phyloP scores from a whole-genome alignment of 2,888 invertebrate species.

The Ditylenchus weischeri region DNA sequence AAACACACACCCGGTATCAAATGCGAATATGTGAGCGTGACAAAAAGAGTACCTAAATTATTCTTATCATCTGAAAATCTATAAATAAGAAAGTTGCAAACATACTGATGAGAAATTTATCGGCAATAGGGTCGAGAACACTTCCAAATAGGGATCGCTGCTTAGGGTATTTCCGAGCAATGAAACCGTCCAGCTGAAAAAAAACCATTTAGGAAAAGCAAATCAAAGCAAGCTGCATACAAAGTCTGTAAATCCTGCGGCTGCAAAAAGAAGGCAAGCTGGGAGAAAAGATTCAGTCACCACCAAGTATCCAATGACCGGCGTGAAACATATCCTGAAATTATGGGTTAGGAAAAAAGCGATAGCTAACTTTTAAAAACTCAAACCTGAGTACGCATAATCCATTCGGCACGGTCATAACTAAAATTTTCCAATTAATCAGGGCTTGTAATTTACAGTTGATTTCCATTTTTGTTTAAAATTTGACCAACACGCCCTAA shows the following conservation, averaged over 20 bases:
- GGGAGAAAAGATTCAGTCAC: constrained; percentile 74
- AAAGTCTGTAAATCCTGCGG: constrained; percentile 87
- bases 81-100: no score
- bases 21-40: constrained; percentile 79
- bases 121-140: constrained; percentile 92
- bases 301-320: constrained; percentile 83
- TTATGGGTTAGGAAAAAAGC: background rate
- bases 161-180: constrained; percentile 83
- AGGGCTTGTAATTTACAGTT: no score
- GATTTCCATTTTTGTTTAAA: no score
- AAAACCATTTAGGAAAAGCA: constrained; percentile 14
- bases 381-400: constrained; percentile 11
- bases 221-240: constrained; percentile 63
- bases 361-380: no score
- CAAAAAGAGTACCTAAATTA: constrained; percentile 69
- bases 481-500: no score
- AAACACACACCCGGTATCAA: constrained; percentile 71
- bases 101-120: constrained; percentile 81
- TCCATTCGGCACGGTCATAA: constrained; percentile 14
- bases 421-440: no score
- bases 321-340: constrained; percentile 76
- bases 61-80: no score
- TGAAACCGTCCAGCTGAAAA: constrained; percentile 76
- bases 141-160: constrained; percentile 90
- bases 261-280: constrained; percentile 76